Evolutionary conservation across 1,140 invertebrate genomes (phyloP), one percentile per base, ranked within the genome.

Genomic region (Drosophila paulistorum): DNA sequence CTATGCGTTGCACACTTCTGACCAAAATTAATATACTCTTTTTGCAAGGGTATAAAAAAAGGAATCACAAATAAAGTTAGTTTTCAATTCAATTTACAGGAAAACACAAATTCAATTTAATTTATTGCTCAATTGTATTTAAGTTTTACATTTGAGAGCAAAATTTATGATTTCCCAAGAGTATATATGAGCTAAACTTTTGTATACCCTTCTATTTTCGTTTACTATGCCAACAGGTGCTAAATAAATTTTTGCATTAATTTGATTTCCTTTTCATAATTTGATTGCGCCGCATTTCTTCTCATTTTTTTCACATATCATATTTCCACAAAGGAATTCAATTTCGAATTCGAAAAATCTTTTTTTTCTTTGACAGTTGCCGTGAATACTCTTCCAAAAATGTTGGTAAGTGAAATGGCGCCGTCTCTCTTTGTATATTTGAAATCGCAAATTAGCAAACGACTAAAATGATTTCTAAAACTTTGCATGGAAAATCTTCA

Each of bases 21-120:
- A 17, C 17, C 17, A 17, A 17, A 17, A 17, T 17, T 17, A 17
- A 17, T 17, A 17, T 17, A 17, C 17, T 1, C 17, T 17, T 17
- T 17, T 17, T 17, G 17, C 17, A 17, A 17, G 17, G 0, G 17
- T 17, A 17, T 17, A 26, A 4, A 26, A 59, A 37, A 74, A 45
- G 42, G 62, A 42, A 74, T 9, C 45, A 51, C 20, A 51, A 51
- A 51, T 51, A 51, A 51, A 23, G 11, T 23, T 51, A 11, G 45
- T 20, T 51, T 51, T 20, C 17, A 51, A 51, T 51, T 17, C 17
- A 23, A 51, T 51, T 51, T 51, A 23, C 10, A 9, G n/a, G 7
- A 51, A 17, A 51, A 51, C 14, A 0, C 3, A 51, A 51, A 23
- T 51, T 23, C 45, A 51, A 51, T 51, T 51, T 23, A 10, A 13